Percentiles rank a stretch among this genome's conserved stretches.
phyloP scores from a whole-genome alignment of 2,888 invertebrate species.

The Chironomus tentans region DNA sequence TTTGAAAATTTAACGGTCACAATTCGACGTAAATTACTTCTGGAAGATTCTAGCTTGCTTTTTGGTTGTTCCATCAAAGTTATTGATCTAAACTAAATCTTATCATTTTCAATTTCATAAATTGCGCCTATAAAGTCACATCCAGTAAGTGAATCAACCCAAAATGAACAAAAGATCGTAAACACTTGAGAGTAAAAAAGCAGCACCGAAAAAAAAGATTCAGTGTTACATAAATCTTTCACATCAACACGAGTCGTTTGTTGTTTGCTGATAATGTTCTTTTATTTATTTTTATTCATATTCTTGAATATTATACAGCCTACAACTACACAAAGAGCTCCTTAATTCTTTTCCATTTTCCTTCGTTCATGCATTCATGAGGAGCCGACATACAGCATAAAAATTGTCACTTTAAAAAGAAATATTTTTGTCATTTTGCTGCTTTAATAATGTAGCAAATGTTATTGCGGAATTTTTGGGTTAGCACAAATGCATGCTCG shows the following conservation, averaged over 20 bases:
- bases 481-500: background rate
- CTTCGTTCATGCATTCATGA: too few species aligned
- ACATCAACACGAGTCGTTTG: background rate
- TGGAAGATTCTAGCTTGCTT: too few species aligned
- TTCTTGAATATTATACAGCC: background rate
- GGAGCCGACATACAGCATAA: background rate
- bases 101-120: too few species aligned
- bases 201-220: too few species aligned
- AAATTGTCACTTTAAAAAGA: constrained; percentile 8
- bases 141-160: too few species aligned
- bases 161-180: too few species aligned
- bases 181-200: too few species aligned
- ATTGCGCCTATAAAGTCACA: too few species aligned
- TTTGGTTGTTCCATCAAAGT: too few species aligned
- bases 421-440: constrained; percentile 2
- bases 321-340: background rate
- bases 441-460: background rate
- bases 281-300: background rate
- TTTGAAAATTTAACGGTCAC: too few species aligned
- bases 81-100: too few species aligned
- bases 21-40: too few species aligned
- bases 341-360: background rate
- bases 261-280: constrained; percentile 11
- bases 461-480: background rate
- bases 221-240: constrained; percentile 10